Percentiles rank a stretch among this genome's conserved stretches.
Conservation (phyloP, 2,888 invertebrate genomes). For the Agrilus cyanescens region DNA sequence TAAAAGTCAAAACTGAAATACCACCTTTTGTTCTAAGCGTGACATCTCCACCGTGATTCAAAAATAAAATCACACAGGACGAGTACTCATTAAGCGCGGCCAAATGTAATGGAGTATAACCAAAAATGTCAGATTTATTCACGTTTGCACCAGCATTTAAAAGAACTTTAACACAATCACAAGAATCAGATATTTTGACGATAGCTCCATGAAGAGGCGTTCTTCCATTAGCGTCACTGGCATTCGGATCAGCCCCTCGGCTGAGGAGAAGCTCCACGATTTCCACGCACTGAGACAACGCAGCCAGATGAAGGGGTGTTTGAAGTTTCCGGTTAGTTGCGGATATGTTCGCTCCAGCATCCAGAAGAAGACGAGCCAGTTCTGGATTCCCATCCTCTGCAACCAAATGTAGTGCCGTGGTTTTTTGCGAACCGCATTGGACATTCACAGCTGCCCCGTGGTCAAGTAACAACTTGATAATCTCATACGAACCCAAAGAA, state of each 20-base stretch:
- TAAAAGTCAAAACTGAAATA: conserved; percentile 67
- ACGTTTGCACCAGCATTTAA: conserved; percentile 57
- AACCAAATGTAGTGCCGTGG: conserved; percentile 77
- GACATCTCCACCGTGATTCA: conserved; percentile 70
- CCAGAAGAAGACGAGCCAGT: conserved; percentile 59
- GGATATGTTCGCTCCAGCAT: conserved; percentile 66
- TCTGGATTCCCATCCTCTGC: conserved; percentile 78
- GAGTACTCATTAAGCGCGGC: conserved; percentile 77
- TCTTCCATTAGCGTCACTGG: conserved; percentile 59
- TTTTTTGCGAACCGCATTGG: conserved; percentile 54
- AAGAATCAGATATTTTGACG: conserved; percentile 59
- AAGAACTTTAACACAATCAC: conserved; percentile 57
- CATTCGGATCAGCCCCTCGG: conserved; percentile 40
- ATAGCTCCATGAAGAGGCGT: conserved; percentile 73
- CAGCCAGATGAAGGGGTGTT: conserved; percentile 76
- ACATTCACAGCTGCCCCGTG: conserved; percentile 69
- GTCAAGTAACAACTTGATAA: conserved; percentile 59
- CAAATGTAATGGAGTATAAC: conserved; percentile 74
- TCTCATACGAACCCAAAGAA: conserved; percentile 55
- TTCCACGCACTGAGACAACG: conserved; percentile 67
- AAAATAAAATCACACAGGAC: conserved; percentile 56
- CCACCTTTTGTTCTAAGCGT: conserved; percentile 72
- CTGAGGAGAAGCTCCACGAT: conserved; percentile 59
- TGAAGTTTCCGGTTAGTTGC: conserved; percentile 63
- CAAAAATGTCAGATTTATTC: conserved; percentile 66